Conservation (phyloP, 2,888 invertebrate species). For the Cantharis rustica region DNA sequence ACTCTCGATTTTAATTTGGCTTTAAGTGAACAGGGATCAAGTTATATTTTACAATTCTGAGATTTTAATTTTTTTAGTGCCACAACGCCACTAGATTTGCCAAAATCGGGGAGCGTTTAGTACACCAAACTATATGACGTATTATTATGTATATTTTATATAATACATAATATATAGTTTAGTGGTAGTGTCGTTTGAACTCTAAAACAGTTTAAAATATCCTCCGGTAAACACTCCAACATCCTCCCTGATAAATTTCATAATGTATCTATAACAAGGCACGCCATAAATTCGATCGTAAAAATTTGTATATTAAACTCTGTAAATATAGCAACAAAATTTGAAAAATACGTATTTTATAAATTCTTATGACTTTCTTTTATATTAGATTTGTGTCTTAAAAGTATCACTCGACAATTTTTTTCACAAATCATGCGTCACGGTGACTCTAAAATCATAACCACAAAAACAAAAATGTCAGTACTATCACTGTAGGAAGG, state of each 20-base stretch:
- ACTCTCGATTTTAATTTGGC: neutral
- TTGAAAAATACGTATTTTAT: neutral
- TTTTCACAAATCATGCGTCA: neutral
- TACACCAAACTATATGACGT: neutral
- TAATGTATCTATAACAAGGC: neutral
- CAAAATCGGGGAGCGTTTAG: neutral
- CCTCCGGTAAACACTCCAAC: neutral
- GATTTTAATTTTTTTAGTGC: neutral
- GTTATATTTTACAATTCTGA: slow-evolving; percentile 19
- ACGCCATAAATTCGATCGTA: neutral
- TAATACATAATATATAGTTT: too few species aligned
- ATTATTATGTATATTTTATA: too few species aligned
- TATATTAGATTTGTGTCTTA: neutral
- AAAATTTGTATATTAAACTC: neutral
- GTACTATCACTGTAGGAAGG: slow-evolving; percentile 16
- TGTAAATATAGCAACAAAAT: neutral
- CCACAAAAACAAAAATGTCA: neutral
- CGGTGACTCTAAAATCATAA: neutral
- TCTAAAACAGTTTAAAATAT: neutral
- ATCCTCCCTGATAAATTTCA: neutral
- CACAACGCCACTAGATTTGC: neutral
- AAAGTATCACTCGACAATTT: neutral
- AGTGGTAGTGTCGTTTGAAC: neutral
- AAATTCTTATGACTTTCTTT: neutral
- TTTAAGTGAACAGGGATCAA: neutral